Percentiles rank a stretch among this genome's conserved stretches.
phyloP scores from a whole-genome alignment of 1,140 invertebrate genomes.

The Ceratina australensis region DNA sequence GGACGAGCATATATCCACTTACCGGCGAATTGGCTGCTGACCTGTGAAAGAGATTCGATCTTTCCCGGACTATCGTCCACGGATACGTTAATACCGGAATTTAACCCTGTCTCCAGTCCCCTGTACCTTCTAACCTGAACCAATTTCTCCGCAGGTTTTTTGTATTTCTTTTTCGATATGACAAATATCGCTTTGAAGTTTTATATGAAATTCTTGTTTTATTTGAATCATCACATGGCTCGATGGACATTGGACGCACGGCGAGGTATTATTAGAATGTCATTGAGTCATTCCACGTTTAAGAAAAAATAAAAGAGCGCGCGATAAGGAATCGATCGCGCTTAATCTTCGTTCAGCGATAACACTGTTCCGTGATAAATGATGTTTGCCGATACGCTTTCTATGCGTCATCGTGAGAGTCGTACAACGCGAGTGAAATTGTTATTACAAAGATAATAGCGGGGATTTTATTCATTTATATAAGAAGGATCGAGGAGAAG shows the following conservation, averaged over 20 bases:
- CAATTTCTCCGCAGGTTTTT: not conserved
- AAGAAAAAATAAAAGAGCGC: not conserved
- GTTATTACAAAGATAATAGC: too few species aligned
- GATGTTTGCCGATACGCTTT: not conserved
- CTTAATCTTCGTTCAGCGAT: constrained; percentile 10
- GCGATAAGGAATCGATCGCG: constrained; percentile 31
- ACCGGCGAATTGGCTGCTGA: constrained; percentile 49
- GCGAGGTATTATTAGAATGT: not conserved
- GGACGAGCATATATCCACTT: constrained; percentile 46
- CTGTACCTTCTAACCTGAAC: not conserved
- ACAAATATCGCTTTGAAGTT: too few species aligned
- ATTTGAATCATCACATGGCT: constrained; percentile 7
- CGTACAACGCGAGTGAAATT: too few species aligned
- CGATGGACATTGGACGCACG: too few species aligned
- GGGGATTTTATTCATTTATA: too few species aligned
- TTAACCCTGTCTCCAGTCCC: constrained; percentile 6
- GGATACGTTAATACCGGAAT: constrained; percentile 44
- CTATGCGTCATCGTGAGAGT: not conserved
- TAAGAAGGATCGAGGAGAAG: not conserved
- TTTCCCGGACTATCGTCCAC: constrained; percentile 7
- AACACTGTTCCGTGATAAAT: constrained; percentile 5
- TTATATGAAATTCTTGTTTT: too few species aligned
- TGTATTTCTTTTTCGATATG: not conserved
- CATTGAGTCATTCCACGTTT: not conserved
- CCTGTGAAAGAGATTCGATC: constrained; percentile 51